Conservation (phyloP, 1,140 invertebrate species). For the Piezodorus guildinii region DNA sequence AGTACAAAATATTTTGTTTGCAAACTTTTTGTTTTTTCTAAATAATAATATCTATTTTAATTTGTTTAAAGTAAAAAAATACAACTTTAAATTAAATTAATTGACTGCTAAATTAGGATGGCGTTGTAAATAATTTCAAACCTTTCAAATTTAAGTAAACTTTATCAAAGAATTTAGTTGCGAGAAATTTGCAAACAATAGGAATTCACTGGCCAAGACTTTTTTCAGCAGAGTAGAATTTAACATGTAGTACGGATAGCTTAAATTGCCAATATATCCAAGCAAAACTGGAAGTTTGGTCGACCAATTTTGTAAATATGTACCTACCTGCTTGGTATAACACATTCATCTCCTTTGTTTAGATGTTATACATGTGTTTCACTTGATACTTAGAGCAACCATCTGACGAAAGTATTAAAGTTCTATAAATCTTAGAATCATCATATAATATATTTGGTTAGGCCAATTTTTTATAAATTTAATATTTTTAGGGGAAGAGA, state of each 20-base stretch:
- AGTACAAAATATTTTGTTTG: conserved; percentile 13
- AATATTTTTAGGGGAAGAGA: no score
- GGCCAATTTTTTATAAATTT: no score
- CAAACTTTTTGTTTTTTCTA: conserved; percentile 4
- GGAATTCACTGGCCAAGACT: conserved; percentile 2
- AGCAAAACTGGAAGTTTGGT: conserved; percentile 14
- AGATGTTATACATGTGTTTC: neutral
- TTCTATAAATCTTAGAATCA: neutral
- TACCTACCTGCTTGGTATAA: neutral
- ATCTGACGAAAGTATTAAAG: conserved; percentile 7
- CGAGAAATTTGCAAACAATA: conserved; percentile 17
- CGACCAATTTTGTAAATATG: conserved; percentile 6
- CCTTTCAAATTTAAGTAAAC: no score
- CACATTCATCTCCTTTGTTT: neutral
- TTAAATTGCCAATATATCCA: neutral
- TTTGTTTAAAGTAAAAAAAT: no score
- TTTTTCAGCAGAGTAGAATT: neutral
- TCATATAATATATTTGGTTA: no score
- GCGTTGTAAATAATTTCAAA: no score
- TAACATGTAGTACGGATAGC: conserved; percentile 12
- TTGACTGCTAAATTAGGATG: no score
- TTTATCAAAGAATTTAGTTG: no score
- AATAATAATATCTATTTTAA: neutral
- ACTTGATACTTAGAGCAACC: conserved; percentile 20
- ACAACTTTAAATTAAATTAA: no score